A percentile compares a stretch with the other conserved stretches of the same genome.
Evolutionary conservation across 2,113 vertebrate species (phyloP).

Genomic region (Geothlypis trichas): DNA sequence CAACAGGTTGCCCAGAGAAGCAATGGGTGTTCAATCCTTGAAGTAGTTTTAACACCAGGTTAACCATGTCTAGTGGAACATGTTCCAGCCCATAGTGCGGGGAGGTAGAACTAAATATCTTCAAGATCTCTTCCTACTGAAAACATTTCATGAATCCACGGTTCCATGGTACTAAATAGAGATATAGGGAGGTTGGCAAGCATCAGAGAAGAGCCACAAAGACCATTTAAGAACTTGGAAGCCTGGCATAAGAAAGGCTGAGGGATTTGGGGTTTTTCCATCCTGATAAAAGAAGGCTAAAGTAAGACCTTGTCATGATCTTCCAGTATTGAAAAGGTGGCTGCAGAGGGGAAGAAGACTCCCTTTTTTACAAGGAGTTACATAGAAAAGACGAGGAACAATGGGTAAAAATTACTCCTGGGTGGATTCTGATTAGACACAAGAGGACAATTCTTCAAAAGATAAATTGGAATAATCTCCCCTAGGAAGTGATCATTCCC

Average conservation of each 20-base stretch:
- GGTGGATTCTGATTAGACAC: not conserved
- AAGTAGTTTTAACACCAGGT: not conserved
- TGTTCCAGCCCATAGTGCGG: fast-evolving
- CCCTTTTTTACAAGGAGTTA: not conserved
- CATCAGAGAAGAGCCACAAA: not conserved
- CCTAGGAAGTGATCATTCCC: not conserved
- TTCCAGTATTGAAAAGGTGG: not conserved
- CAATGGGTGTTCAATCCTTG: not conserved
- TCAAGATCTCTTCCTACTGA: not conserved
- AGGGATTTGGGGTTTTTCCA: not conserved
- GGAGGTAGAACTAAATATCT: not conserved
- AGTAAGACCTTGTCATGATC: not conserved
- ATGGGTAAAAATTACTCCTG: not conserved
- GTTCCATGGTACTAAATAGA: not conserved
- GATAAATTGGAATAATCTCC: not conserved
- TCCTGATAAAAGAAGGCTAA: not conserved
- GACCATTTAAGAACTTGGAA: not conserved
- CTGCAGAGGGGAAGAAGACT: not conserved
- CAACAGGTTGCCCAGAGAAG: not conserved
- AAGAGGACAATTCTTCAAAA: not conserved
- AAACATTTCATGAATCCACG: not conserved
- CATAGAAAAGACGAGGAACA: not conserved
- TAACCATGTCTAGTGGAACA: not conserved
- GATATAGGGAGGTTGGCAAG: not conserved
- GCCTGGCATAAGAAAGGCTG: not conserved